Percentiles rank a stretch among this genome's conserved stretches.
phyloP scores from a whole-genome alignment of 2,797 vertebrate species.

The Clamator glandarius region DNA sequence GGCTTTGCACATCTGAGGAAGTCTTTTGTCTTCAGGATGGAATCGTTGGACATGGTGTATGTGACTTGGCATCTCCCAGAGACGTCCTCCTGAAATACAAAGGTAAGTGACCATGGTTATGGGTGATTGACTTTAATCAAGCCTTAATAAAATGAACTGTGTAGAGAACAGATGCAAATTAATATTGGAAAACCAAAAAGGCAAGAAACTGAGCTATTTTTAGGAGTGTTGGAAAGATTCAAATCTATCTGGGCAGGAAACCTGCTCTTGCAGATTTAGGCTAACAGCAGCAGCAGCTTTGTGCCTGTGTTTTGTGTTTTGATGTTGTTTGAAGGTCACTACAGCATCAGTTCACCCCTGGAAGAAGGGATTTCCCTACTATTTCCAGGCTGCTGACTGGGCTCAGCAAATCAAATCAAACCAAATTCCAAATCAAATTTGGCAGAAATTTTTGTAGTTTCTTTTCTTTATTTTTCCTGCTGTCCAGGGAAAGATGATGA shows the following conservation, averaged over 20 bases:
- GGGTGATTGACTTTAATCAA: rapidly evolving
- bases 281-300: background rate
- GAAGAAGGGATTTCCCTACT: background rate
- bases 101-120: rapidly evolving
- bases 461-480: background rate
- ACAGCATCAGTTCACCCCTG: background rate
- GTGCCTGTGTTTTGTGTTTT: background rate
- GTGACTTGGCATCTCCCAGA: constrained; percentile 70
- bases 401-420: background rate
- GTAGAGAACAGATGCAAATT: background rate
- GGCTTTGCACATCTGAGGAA: constrained; percentile 61
- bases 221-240: background rate
- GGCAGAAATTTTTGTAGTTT: background rate
- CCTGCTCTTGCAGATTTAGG: background rate
- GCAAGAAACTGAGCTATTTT: rapidly evolving
- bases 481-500: too few relatives aligned
- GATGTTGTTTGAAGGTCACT: background rate
- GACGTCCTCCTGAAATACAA: constrained; percentile 60
- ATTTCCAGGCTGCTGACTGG: background rate
- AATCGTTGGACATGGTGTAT: background rate
- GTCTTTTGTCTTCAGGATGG: constrained; percentile 68
- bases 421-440: too few relatives aligned
- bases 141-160: background rate
- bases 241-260: background rate
- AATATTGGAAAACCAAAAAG: background rate